Evolutionary conservation across 2,797 vertebrate genomes (phyloP).

Genomic region (Gadopsis marmoratus): DNA sequence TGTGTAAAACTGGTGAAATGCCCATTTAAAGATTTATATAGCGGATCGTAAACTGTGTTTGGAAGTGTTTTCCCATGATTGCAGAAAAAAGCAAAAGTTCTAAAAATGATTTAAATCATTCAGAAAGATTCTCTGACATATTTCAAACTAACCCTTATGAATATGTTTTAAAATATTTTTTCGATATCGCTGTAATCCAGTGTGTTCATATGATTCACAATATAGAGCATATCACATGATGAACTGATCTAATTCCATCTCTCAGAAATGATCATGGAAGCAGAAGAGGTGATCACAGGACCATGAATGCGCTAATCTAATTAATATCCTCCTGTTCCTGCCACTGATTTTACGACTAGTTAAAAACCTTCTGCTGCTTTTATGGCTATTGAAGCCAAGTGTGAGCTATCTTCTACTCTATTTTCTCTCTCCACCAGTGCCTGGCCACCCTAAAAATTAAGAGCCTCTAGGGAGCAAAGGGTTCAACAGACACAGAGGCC

Average conservation of each 20-base stretch:
- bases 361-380: conserved; percentile 87
- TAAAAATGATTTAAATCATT: conserved; percentile 2
- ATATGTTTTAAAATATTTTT: conserved; percentile 32
- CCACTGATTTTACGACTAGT: conserved; percentile 85
- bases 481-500: conserved; percentile 56
- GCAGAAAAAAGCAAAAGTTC: not conserved
- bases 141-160: conserved; percentile 8
- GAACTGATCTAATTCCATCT: conserved; percentile 78
- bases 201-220: conserved; percentile 51
- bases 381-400: conserved; percentile 84
- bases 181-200: conserved; percentile 36
- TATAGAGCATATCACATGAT: conserved; percentile 66
- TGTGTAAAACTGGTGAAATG: not conserved
- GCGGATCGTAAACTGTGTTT: not conserved
- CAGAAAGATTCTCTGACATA: not conserved
- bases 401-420: conserved; percentile 78
- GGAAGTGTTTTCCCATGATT: not conserved
- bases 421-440: conserved; percentile 69
- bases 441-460: conserved; percentile 77
- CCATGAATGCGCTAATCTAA: conserved; percentile 85
- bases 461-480: conserved; percentile 60
- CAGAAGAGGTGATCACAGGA: conserved; percentile 83
- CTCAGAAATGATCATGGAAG: conserved; percentile 80
- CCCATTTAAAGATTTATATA: conserved; percentile 19
- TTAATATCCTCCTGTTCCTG: conserved; percentile 84